Evolutionary conservation across 2,888 invertebrate genomes (phyloP).

Genomic region (Aporophyla lueneburgensis): DNA sequence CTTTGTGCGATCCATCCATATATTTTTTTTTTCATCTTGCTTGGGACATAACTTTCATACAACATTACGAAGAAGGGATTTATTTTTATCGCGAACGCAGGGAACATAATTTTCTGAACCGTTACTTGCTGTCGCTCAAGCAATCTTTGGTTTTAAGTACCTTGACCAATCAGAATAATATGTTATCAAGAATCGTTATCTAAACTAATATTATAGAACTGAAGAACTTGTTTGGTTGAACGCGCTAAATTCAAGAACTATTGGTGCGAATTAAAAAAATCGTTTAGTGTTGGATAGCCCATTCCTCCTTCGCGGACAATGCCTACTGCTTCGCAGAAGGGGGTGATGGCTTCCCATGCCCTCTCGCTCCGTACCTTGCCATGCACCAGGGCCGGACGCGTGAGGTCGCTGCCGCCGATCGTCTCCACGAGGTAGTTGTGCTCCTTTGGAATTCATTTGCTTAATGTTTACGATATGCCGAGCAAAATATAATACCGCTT

Average conservation of each 20-base stretch:
- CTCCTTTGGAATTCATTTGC: constrained; percentile 49
- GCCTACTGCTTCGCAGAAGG: no score
- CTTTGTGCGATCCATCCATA: constrained; percentile 43
- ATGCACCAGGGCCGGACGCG: no score
- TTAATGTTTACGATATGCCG: constrained; percentile 27
- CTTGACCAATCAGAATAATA: constrained; percentile 49
- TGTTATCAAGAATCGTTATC: constrained; percentile 43
- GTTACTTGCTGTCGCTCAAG: constrained; percentile 21
- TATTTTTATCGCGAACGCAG: constrained; percentile 21
- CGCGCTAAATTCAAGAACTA: no score
- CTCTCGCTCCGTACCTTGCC: no score
- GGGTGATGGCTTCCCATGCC: no score
- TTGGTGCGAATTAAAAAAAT: no score
- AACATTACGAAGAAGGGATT: constrained; percentile 14
- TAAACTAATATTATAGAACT: no score
- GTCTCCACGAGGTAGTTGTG: no score
- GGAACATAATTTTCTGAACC: constrained; percentile 18
- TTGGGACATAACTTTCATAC: constrained; percentile 34
- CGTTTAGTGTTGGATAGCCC: no score
- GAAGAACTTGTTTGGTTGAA: no score
- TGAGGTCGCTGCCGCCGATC: no score
- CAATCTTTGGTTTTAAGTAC: constrained; percentile 28
- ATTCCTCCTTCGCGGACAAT: no score
- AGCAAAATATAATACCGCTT: constrained; percentile 28
- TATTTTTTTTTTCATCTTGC: constrained; percentile 35